Base-by-base conservation (phyloP, 1,140 invertebrate species). In the Zelostemma sp. region DNA sequence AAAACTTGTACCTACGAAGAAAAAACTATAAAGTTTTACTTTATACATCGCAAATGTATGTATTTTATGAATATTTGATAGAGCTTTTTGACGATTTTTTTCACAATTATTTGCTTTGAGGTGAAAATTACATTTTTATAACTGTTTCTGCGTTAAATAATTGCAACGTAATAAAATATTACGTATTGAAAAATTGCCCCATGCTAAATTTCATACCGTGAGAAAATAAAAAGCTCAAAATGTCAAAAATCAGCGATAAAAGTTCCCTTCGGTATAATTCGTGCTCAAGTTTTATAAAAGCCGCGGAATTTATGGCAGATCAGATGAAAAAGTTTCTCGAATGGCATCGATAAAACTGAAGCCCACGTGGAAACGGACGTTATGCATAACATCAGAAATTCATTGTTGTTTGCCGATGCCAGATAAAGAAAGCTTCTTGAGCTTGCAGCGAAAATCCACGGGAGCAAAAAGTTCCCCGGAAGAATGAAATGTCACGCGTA, bases 381-480 rank as follows among this genome's bases (percentile, higher is more conserved):
- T 19, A 8, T 14, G 45, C 28, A 57, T 48, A 21, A 16, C 15
- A 16, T 40, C 43, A 25, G 15, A 49, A 50, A 59, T 35, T 46
- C 35, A 61, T 53, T 6, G 45, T 40, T 64, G 61, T 46, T 41
- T 8, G 40, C 14, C 17, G 33, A 47, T 28, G 48, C 40, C 46
- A 38, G 54, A 64, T 57, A 64, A 51, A 46, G 41, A 40, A 62
- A 55, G 48, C 51, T 48, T 45, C 59, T 62, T 62, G 51, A 62
- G 51, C 35, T 9, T 4, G 9, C 11, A 8, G 40, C 40, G 15
- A 61, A 61, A 46, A 57, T 55, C 21, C 50, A 54, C 54, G 49
- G 53, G 17, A 43, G 43, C 43, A 53, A 64, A 47, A 50, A 8
- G 47, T 57, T 38, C 55, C 15, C 12, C 45, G 35, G 2, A 48